A percentile compares a stretch with the other conserved stretches of the same genome.
Evolutionary conservation across 2,113 vertebrate species (phyloP).

Genomic region (Vombatus ursinus): DNA sequence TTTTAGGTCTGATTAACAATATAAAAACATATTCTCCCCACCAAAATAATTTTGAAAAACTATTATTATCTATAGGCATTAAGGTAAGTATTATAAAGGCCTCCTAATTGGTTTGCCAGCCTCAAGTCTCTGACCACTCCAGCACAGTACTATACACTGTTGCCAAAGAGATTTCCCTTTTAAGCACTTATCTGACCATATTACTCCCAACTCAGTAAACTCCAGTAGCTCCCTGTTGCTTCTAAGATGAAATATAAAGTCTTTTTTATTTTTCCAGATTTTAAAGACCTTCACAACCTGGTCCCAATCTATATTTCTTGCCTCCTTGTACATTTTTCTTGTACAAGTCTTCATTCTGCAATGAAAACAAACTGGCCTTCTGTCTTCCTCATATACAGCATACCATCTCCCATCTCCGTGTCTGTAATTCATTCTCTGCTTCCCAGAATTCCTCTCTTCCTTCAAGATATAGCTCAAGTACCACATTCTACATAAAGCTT

Average conservation of each 20-base stretch:
- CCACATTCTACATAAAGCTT: not conserved
- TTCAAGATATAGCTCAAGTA: not conserved
- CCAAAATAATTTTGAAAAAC: not conserved
- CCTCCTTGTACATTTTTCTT: not conserved
- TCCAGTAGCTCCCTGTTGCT: not conserved
- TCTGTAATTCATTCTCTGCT: not conserved
- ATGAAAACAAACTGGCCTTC: not conserved
- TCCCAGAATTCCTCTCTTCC: not conserved
- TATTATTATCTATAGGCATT: constrained; percentile 2
- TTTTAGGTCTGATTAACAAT: constrained; percentile 22
- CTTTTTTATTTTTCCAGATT: not conserved
- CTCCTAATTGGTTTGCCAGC: not conserved
- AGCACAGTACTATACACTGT: not conserved
- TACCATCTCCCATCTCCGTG: not conserved
- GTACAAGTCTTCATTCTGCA: not conserved
- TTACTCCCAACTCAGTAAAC: not conserved
- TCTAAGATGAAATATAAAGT: not conserved
- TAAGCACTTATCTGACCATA: not conserved
- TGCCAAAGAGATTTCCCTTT: not conserved
- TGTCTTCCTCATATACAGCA: not conserved
- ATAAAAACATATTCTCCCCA: not conserved
- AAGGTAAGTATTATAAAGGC: not conserved
- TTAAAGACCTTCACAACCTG: not conserved
- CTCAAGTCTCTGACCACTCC: not conserved
- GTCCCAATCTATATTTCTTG: not conserved